Evolutionary conservation across 2,113 vertebrate genomes (phyloP).

Genomic region (Oreochromis niloticus): DNA sequence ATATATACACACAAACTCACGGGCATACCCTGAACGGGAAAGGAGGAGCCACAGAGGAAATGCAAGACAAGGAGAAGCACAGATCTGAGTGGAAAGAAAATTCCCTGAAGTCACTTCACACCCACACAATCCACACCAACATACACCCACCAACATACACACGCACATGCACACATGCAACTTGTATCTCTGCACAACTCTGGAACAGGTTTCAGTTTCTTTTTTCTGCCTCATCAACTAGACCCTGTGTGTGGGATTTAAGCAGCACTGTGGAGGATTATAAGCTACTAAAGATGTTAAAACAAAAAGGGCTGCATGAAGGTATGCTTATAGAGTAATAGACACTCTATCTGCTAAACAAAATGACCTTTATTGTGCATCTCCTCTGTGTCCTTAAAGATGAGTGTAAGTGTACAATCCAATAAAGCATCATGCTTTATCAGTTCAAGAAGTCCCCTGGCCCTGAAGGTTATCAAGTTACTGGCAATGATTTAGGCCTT

Average conservation of each 20-base stretch:
- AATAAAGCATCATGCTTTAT: conserved; percentile 11
- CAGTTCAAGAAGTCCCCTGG: conserved; percentile 1
- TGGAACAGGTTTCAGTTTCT: conserved; percentile 10
- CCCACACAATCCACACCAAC: not conserved
- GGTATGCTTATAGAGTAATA: not conserved
- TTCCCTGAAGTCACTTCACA: conserved; percentile 51
- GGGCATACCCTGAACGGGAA: conserved; percentile 7
- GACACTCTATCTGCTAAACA: not conserved
- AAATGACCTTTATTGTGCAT: not conserved
- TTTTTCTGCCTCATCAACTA: conserved; percentile 8
- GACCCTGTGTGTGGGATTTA: not conserved
- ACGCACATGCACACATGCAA: not conserved
- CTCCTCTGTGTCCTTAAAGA: not conserved
- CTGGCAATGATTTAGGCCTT: conserved; percentile 24
- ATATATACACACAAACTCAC: not conserved
- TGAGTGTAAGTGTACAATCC: not conserved
- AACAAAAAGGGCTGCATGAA: not conserved
- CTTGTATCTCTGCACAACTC: not conserved
- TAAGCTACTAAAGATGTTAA: not conserved
- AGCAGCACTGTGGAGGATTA: not conserved
- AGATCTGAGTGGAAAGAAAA: conserved; percentile 40
- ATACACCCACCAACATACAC: not conserved
- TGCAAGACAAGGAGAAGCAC: conserved; percentile 54
- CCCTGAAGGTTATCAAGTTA: conserved; percentile 41
- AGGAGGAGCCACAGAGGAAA: conserved; percentile 54